Conservation (phyloP, 64 coral and sea anemone species). For the Actinia equina region DNA sequence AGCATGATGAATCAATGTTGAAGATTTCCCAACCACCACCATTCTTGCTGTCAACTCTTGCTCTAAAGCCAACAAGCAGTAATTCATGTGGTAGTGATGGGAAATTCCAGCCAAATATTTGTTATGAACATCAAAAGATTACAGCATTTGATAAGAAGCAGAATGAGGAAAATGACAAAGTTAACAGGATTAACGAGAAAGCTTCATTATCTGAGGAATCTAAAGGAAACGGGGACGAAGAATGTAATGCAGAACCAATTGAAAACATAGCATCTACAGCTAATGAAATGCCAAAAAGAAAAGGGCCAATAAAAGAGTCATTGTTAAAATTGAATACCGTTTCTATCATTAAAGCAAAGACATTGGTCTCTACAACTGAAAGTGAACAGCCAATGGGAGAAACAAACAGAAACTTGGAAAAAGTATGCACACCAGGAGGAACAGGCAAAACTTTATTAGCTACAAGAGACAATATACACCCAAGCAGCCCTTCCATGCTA, state of each 20-base stretch:
- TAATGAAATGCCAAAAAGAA: not conserved
- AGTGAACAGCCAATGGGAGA: not conserved
- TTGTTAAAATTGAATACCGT: not conserved
- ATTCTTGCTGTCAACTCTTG: constrained; percentile 13
- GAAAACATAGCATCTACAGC: not conserved
- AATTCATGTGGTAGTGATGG: not conserved
- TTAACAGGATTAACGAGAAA: not conserved
- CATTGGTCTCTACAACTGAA: not conserved
- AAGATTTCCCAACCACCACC: not conserved
- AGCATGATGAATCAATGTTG: not conserved
- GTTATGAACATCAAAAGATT: not conserved
- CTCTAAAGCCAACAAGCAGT: constrained; percentile 14
- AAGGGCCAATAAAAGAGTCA: not conserved
- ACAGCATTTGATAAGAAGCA: not conserved
- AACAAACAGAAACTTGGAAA: not conserved
- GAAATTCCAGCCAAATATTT: not conserved
- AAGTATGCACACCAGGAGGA: not conserved
- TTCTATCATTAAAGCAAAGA: not conserved
- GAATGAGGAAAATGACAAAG: not conserved
- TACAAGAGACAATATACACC: not conserved
- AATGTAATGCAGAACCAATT: not conserved
- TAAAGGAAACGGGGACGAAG: not conserved
- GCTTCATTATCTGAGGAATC: not conserved
- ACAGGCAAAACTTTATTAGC: not conserved
- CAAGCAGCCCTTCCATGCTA: not conserved